phyloP scores from a whole-genome alignment of 2,888 invertebrate species.

The Eilema depressum region DNA sequence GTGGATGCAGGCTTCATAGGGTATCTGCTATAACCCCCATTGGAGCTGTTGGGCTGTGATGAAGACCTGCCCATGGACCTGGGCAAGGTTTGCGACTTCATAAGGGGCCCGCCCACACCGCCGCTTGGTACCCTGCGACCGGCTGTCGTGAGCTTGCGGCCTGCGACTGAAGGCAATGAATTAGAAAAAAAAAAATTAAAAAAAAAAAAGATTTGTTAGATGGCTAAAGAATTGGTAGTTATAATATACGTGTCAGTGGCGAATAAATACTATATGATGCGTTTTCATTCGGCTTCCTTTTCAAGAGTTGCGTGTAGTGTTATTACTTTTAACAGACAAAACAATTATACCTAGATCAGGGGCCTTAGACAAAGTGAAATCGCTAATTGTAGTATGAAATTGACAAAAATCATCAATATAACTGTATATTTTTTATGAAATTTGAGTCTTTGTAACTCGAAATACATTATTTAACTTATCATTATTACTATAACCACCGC shows the following conservation, averaged over 20 bases:
- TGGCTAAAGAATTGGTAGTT: not conserved
- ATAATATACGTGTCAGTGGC: not conserved
- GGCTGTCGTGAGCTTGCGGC: conserved; percentile 92
- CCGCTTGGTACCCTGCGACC: conserved; percentile 89
- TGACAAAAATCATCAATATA: no score
- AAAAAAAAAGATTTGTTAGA: not conserved
- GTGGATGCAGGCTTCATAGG: conserved; percentile 91
- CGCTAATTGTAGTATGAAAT: no score
- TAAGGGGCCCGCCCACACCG: conserved; percentile 88
- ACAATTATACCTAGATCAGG: not conserved
- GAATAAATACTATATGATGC: not conserved
- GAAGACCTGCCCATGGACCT: conserved; percentile 92
- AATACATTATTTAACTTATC: no score
- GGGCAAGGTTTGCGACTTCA: conserved; percentile 95
- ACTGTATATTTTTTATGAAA: no score
- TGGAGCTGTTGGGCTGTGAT: conserved; percentile 85
- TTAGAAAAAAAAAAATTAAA: not conserved
- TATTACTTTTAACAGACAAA: not conserved
- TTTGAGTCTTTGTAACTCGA: no score
- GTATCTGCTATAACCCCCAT: conserved; percentile 77
- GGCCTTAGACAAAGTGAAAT: no score
- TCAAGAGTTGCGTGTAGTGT: not conserved
- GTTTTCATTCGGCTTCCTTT: no score
- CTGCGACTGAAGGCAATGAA: conserved; percentile 88
- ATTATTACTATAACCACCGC: no score